Base-by-base conservation (phyloP, 2,888 invertebrate species). In the Netelia fuscicornis region DNA sequence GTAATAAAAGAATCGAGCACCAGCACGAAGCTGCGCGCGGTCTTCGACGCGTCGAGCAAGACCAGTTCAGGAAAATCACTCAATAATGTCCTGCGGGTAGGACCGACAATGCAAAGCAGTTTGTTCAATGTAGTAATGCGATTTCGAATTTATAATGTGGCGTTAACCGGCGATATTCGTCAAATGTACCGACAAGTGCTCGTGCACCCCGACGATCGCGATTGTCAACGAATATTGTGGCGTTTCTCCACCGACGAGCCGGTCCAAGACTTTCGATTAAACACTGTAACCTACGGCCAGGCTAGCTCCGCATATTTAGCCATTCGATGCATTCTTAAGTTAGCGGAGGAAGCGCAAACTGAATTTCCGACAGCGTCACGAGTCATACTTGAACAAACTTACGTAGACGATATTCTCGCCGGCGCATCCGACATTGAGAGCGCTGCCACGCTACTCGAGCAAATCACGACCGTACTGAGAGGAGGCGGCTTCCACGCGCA, bases 11-110 rank as follows among this genome's bases (percentile, higher is more conserved):
- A 80, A 64, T 23, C 81, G 9, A 84, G 87, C 48, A 30, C 71
- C 1, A 86, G 75, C 2, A 90, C 90, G 0, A 89, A 89, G 25
- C 54, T 90, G 13, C 81, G 91, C 20, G 86, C 88, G 0, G 91
- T 92, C 10, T 92, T 90, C 75, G 89, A 92, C 71, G 91, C 86
- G 2, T 91, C 90, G 0, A 65, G 60, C 0, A 84, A 83, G 37
- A 77, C 83, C 0, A 23, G 23, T 1, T 65, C 79, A 1, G 83
- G 83, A 9, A 0, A 65, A 44, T 68, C 86, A 0, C 64, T 90
- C 0, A 91, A 91, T 67, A 88, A 89, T 9, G 48, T 76, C 0
- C 64, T 89, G 13, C 52, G 75, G 6, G 84, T 86, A 9, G 91
- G 91, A 0, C 86, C 90, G 0, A 83, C 72, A 0, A n/a, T 90